A percentile compares a stretch with the other conserved stretches of the same genome.
Conservation (phyloP, 2,113 vertebrate genomes). For the Silurus meridionalis region DNA sequence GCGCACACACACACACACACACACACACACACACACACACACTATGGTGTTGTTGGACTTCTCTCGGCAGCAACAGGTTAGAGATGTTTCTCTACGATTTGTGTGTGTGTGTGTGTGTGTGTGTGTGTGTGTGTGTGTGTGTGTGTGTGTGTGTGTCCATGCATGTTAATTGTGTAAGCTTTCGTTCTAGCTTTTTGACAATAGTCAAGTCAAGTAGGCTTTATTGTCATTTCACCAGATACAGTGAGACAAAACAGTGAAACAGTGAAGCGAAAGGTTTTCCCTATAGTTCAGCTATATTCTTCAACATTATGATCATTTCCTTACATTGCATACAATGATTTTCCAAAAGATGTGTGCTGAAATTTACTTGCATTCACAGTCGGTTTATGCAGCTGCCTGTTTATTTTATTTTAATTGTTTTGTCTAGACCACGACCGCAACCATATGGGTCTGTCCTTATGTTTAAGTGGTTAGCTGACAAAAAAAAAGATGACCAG, state of each 20-base stretch:
- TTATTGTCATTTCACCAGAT: too few species aligned
- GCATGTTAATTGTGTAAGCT: neutral
- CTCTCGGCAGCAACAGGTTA: conserved; percentile 68
- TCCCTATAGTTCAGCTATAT: too few species aligned
- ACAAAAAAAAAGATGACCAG: neutral
- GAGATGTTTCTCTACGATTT: conserved; percentile 46
- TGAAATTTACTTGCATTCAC: neutral
- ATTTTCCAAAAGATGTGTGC: neutral
- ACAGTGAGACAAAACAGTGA: too few species aligned
- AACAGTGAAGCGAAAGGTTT: too few species aligned
- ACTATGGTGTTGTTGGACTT: conserved; percentile 63
- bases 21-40: conserved; percentile 28
- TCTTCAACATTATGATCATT: neutral
- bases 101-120: conserved; percentile 11
- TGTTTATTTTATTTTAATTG: neutral
- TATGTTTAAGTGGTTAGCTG: neutral
- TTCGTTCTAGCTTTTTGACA: neutral
- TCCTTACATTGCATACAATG: neutral
- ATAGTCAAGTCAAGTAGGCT: too few species aligned
- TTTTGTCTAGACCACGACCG: neutral
- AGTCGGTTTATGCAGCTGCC: neutral
- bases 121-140: neutral
- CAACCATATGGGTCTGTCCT: neutral
- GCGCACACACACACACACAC: too few species aligned
- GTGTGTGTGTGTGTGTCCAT: neutral